Base-by-base conservation (phyloP, 1,140 invertebrate species). In the Muscidifurax raptorellus region DNA sequence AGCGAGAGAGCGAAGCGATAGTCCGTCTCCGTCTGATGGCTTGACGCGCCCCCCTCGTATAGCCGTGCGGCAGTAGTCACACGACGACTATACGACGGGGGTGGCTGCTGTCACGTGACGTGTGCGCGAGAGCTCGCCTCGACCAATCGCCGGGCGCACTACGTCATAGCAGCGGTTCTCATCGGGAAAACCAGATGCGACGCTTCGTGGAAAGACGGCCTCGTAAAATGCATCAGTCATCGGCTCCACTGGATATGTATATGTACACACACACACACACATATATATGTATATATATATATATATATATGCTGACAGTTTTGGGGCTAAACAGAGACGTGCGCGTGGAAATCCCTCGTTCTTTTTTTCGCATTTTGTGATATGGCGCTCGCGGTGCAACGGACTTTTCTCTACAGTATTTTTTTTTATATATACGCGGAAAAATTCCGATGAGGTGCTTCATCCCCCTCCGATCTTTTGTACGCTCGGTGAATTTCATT, bases 101-200 rank as follows among this genome's bases (percentile, higher is more conserved):
- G 27, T 66, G 40, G 69, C 71, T 27, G 40, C n/a, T 80, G 78
- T 81, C 83, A 85, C 83, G 83, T 85, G 83, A 85, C 64, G 30
- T 44, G 77, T 52, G 67, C 69, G 27, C 59, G 52, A 59, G 52
- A 59, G 52, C 36, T 7, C 27, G 18, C 15, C 7, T 71, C 76
- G 59, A 80, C 76, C 78, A 84, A 84, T 84, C 77, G 69, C 40
- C 30, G 22, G 30, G 40, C 66, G 71, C 72, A 80, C 59, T 67
- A 81, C 78, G 71, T 80, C 83, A 69, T 30, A 13, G 44, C 59
- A 80, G 66, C 25, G 59, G 66, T 82, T 72, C 83, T 79, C 82
- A 78, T 25, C 25, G 1, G n/a, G 47, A 40, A 25, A n/a, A 5
- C 64, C n/a, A 47, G 13, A 78, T 64, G 52, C 30, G 27, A 2